Evolutionary conservation across 2,113 vertebrate species (phyloP).

Genomic region (Scatophagus argus): DNA sequence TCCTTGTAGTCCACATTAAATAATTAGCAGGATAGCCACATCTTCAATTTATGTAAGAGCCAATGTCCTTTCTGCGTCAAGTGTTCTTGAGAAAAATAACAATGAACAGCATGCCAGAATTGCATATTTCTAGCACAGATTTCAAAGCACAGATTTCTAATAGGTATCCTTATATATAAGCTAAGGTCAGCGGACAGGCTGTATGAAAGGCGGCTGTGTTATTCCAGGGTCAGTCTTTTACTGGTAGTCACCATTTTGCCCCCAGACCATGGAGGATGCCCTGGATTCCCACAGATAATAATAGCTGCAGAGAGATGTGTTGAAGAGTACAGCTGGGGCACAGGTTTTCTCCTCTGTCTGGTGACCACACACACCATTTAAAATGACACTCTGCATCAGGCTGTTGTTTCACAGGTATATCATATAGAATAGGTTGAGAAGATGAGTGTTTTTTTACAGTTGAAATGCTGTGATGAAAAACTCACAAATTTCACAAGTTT

Average conservation of each 20-base stretch:
- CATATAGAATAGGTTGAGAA: neutral
- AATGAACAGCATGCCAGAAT: neutral
- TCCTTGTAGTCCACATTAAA: neutral
- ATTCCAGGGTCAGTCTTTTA: constrained; percentile 69
- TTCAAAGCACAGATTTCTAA: neutral
- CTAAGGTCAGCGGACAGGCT: constrained; percentile 47
- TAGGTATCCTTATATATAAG: constrained; percentile 7
- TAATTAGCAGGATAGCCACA: neutral
- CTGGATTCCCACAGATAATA: constrained; percentile 81
- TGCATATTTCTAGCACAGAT: neutral
- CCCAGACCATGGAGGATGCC: constrained; percentile 70
- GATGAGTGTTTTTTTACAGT: neutral
- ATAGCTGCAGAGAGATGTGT: constrained; percentile 68
- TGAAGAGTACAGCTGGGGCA: constrained; percentile 56
- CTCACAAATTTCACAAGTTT: neutral
- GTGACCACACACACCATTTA: constrained; percentile 37
- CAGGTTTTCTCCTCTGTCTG: constrained; percentile 33
- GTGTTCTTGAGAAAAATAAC: neutral
- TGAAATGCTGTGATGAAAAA: constrained; percentile 3
- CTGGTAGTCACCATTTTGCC: constrained; percentile 64
- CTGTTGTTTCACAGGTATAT: constrained; percentile 9
- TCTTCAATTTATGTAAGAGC: neutral
- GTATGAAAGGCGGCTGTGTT: constrained; percentile 73
- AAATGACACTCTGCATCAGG: constrained; percentile 20
- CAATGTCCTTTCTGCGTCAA: neutral